Base-by-base conservation (phyloP, 2,888 invertebrate genomes). In the Timema podura region DNA sequence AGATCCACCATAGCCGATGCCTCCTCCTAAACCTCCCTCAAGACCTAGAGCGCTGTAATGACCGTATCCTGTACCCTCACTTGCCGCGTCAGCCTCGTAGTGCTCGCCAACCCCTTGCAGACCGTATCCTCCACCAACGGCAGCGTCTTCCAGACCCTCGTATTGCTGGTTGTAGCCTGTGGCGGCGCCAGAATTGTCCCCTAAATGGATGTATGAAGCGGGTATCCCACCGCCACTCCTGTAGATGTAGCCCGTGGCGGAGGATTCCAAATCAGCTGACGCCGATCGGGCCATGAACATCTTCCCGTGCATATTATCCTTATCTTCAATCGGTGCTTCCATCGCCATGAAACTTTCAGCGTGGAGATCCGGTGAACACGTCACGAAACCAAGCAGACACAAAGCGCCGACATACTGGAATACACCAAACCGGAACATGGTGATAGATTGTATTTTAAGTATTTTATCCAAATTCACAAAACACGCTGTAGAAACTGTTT, bases 211-310 rank as follows among this genome's bases (percentile, higher is more conserved):
- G 65, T 85, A 83, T 74, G 83, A 83, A 5, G 81, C 83, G 0
- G 83, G 83, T 0, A 84, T 83, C 54, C 83, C 81, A 71, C 80
- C 82, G 70, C 83, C 82, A 76, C 84, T 84, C 64, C 76, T 73
- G 75, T 80, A 81, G 30, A 77, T 74, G 78, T 85, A 88, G 0
- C 86, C 87, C 0, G 85, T 84, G 0, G 86, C 87, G 0, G 86
- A 86, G 0, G 85, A 84, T 73, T 85, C 86, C 49, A 87, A 83
- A 77, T 88, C 88, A 6, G 85, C 84, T 59, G 85, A 84, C 0
- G 84, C 82, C 70, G 84, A 85, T 68, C 86, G 82, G 57, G 85
- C 84, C 81, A 86, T 83, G 48, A 85, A 84, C 83, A 84, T 85
- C 74, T 84, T 79, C 16, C 70, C 73, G 47, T 67, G 71, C 8